Conservation (phyloP, 2,797 vertebrate species). For the Myotis daubentonii region DNA sequence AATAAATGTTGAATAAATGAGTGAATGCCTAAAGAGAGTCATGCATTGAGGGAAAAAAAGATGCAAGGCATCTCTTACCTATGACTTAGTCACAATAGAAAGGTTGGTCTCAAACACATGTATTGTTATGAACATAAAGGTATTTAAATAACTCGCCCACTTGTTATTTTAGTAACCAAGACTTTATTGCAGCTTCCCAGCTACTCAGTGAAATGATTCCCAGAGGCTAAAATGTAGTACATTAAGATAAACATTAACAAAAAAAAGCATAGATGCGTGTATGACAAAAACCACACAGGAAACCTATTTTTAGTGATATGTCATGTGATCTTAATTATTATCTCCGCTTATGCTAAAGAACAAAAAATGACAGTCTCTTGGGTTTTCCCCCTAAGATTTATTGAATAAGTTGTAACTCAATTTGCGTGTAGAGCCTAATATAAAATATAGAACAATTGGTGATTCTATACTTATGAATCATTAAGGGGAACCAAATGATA, state of each 20-base stretch:
- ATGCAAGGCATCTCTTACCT: not conserved
- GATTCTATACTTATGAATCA: conserved; percentile 18
- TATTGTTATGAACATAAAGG: not conserved
- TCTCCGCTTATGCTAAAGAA: conserved; percentile 46
- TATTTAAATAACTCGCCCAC: not conserved
- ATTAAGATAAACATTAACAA: not conserved
- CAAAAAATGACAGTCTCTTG: conserved; percentile 31
- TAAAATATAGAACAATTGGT: conserved; percentile 43
- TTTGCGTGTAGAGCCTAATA: conserved; percentile 56
- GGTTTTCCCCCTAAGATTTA: conserved; percentile 41
- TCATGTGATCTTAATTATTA: conserved; percentile 19
- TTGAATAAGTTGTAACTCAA: conserved; percentile 50
- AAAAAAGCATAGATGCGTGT: not conserved
- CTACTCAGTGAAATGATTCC: conserved; percentile 33
- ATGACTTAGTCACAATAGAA: not conserved
- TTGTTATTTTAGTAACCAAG: not conserved
- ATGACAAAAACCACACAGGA: not conserved
- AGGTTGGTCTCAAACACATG: not conserved
- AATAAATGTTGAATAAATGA: not conserved
- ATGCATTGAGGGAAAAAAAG: not conserved
- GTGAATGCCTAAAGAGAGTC: not conserved
- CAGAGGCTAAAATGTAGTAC: not conserved
- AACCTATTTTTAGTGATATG: conserved; percentile 30
- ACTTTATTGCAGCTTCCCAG: not conserved
- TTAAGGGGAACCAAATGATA: conserved; percentile 33